Conservation (phyloP, 2,888 invertebrate genomes). For the Pyrocoelia pectoralis region DNA sequence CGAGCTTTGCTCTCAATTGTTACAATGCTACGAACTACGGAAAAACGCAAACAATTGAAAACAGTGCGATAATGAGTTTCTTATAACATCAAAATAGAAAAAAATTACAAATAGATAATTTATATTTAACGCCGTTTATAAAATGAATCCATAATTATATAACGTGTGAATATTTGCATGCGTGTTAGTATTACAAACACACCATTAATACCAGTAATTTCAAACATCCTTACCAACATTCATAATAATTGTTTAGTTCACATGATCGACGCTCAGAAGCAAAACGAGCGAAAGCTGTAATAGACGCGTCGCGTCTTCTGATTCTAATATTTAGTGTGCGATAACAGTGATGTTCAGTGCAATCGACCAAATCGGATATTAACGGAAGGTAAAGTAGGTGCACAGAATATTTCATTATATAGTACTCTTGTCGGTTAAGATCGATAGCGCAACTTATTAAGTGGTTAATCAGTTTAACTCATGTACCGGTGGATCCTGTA, state of each 20-base stretch:
- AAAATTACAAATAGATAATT: too few relatives aligned
- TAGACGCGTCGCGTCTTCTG: neutral
- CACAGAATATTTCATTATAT: neutral
- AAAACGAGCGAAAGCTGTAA: too few relatives aligned
- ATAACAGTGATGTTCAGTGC: neutral
- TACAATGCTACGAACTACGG: too few relatives aligned
- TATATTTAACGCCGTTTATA: too few relatives aligned
- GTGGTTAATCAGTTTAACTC: neutral
- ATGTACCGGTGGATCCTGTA: neutral
- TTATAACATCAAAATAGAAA: too few relatives aligned
- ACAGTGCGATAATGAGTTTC: too few relatives aligned
- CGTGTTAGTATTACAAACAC: neutral
- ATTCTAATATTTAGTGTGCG: neutral
- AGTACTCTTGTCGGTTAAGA: neutral
- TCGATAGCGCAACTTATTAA: neutral
- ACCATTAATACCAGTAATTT: neutral
- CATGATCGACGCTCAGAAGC: neutral
- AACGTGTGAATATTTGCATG: neutral
- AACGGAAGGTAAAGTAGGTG: neutral
- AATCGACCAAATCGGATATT: neutral
- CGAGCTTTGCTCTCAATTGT: too few relatives aligned
- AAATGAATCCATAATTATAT: neutral
- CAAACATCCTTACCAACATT: neutral
- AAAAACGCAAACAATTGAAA: too few relatives aligned
- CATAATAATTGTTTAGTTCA: neutral